Percentiles rank a stretch among this genome's conserved stretches.
These are phyloP conservation scores for Sanderia malayensis DNA, from an alignment of 30 jellyfish, hydroid and myxozoan genomes.

Conservation along the genomic window DNA sequence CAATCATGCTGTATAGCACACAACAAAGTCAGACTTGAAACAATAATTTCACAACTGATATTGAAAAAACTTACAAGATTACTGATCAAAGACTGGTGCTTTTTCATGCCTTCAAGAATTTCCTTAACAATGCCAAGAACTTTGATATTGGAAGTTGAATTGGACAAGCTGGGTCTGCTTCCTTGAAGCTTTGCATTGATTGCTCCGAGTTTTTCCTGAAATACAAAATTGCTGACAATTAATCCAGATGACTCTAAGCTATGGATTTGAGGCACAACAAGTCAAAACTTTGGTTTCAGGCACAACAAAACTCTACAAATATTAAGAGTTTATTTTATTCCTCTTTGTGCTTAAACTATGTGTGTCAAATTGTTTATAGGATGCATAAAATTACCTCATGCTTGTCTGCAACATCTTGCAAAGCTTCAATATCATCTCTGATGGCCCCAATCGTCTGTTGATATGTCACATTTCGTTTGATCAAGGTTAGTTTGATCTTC, in stretches of 20 bases:
- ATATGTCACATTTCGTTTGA: conserved; percentile 16
- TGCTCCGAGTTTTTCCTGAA: conserved; percentile 16
- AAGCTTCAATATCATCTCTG: conserved; percentile 8
- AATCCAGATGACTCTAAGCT: too few relatives aligned
- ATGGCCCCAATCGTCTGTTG: conserved; percentile 8
- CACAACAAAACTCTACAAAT: too few relatives aligned
- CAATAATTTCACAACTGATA: too few relatives aligned
- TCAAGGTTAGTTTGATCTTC: conserved; percentile 13
- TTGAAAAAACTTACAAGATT: conserved; percentile 49
- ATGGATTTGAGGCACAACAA: too few relatives aligned
- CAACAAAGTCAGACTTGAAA: too few relatives aligned
- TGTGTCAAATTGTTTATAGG: too few relatives aligned
- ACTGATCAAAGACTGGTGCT: conserved; percentile 23
- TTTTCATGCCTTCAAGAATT: conserved; percentile 26
- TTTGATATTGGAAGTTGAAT: conserved; percentile 33
- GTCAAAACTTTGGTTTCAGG: too few relatives aligned
- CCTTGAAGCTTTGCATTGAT: background rate
- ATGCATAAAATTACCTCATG: conserved; percentile 21
- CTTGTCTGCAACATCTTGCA: conserved; percentile 12
- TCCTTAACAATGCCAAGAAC: conserved; percentile 46
- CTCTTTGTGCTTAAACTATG: too few relatives aligned
- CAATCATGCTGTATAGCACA: too few relatives aligned
- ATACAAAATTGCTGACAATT: too few relatives aligned
- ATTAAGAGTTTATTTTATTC: too few relatives aligned
- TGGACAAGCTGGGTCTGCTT: background rate